Percentiles rank a stretch among this genome's conserved stretches.
Conservation (phyloP, 2,113 vertebrate species). For the Neofelis nebulosa region DNA sequence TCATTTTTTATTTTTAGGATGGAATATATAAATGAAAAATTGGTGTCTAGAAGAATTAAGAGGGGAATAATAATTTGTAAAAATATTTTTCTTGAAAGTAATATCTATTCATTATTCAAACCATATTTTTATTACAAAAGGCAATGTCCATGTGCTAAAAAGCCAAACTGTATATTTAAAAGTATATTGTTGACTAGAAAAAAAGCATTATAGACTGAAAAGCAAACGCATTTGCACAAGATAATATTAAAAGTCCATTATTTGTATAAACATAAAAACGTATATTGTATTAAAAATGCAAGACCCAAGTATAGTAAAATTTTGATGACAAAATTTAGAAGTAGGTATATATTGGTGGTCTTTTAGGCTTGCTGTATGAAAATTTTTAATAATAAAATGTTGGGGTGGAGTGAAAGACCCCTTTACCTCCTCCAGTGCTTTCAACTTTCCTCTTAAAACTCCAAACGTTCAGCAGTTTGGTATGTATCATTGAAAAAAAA, state of each 20-base stretch:
- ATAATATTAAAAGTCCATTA: background rate
- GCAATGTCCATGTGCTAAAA: background rate
- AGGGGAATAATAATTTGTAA: background rate
- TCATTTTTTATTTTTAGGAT: constrained; percentile 46
- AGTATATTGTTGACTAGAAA: background rate
- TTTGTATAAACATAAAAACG: background rate
- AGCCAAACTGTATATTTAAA: constrained; percentile 10
- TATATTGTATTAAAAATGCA: constrained; percentile 28
- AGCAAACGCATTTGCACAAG: background rate
- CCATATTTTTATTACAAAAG: constrained; percentile 42
- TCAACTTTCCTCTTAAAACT: constrained; percentile 24
- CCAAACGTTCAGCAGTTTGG: background rate
- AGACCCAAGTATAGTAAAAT: background rate
- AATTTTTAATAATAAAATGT: constrained; percentile 17
- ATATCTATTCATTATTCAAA: constrained; percentile 16
- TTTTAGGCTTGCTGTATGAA: constrained; percentile 7
- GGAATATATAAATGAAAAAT: constrained; percentile 15
- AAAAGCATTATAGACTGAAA: background rate
- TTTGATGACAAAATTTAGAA: background rate
- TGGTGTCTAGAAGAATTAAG: background rate
- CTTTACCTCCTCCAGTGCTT: background rate
- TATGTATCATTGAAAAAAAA: background rate
- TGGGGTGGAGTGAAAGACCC: background rate
- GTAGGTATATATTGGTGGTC: background rate
- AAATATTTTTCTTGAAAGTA: background rate